phyloP scores from a whole-genome alignment of 2,797 vertebrate genomes.

The Synanceia verrucosa region DNA sequence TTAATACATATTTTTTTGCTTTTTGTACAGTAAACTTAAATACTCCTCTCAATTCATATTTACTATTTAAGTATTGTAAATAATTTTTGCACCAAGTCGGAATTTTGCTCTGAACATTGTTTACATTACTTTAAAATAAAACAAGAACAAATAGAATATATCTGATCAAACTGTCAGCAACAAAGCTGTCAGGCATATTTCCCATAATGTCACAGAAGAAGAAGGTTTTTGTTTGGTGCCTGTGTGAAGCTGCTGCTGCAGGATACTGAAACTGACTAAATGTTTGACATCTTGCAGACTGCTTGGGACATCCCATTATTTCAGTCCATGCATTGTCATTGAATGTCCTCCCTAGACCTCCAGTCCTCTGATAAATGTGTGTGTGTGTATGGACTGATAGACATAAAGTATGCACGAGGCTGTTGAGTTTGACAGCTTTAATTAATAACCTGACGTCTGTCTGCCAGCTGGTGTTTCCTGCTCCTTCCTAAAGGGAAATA shows the following conservation, averaged over 20 bases:
- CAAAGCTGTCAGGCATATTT: background rate
- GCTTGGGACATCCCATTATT: background rate
- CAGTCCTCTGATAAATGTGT: slow-evolving; percentile 36
- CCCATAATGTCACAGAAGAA: background rate
- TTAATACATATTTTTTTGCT: too few relatives aligned
- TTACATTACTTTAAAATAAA: too few relatives aligned
- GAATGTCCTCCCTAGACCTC: slow-evolving; percentile 18
- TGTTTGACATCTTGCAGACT: background rate
- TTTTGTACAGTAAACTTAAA: too few relatives aligned
- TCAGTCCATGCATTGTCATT: slow-evolving; percentile 22
- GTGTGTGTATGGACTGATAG: slow-evolving; percentile 32
- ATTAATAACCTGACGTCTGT: slow-evolving; percentile 51
- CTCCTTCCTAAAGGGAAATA: slow-evolving; percentile 42
- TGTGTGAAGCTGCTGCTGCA: background rate
- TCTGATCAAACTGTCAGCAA: background rate
- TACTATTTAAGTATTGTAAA: too few relatives aligned
- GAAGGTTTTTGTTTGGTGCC: background rate
- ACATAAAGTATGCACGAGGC: slow-evolving; percentile 35
- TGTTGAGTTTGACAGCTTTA: slow-evolving; percentile 53
- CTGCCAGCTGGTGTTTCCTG: slow-evolving; percentile 56
- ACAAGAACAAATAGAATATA: too few relatives aligned
- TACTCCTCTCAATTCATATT: too few relatives aligned
- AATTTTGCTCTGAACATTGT: too few relatives aligned
- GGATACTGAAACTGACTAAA: background rate
- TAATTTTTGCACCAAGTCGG: too few relatives aligned